A percentile compares a stretch with the other conserved stretches of the same genome.
phyloP scores from a whole-genome alignment of 2,113 vertebrate species.

The Peucedramus taeniatus region DNA sequence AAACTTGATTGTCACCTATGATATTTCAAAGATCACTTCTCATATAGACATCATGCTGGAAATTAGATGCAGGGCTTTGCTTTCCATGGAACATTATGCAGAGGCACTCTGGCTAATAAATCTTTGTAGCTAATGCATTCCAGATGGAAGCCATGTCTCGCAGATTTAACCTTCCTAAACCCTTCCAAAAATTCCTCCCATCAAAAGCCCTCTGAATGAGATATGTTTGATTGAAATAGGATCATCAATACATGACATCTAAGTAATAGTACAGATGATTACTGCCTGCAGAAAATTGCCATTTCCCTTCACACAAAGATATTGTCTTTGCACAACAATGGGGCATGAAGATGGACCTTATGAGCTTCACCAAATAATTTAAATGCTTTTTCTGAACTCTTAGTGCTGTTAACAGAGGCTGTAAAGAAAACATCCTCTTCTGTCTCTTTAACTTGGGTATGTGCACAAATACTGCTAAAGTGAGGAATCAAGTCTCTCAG shows the following conservation, averaged over 20 bases:
- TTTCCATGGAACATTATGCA: constrained; percentile 85
- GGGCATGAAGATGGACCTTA: constrained; percentile 48
- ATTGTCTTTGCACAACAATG: constrained; percentile 46
- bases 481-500: constrained; percentile 46
- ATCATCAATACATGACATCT: constrained; percentile 83
- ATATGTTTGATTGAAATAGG: constrained; percentile 82
- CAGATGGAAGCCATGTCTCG: constrained; percentile 90
- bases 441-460: constrained; percentile 57
- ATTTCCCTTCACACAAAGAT: constrained; percentile 61
- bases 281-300: constrained; percentile 67
- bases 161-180: constrained; percentile 91
- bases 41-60: constrained; percentile 82
- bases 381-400: constrained; percentile 46
- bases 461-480: constrained; percentile 45
- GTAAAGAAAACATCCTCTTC: constrained; percentile 38
- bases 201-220: constrained; percentile 78
- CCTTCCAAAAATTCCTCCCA: constrained; percentile 87
- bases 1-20: constrained; percentile 82
- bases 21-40: constrained; percentile 81
- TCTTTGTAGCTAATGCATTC: constrained; percentile 89
- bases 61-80: constrained; percentile 81
- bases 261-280: constrained; percentile 77
- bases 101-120: constrained; percentile 88
- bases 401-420: constrained; percentile 32
- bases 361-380: constrained; percentile 27